phyloP scores from a whole-genome alignment of 2,113 vertebrate species.

The Archocentrus centrarchus region DNA sequence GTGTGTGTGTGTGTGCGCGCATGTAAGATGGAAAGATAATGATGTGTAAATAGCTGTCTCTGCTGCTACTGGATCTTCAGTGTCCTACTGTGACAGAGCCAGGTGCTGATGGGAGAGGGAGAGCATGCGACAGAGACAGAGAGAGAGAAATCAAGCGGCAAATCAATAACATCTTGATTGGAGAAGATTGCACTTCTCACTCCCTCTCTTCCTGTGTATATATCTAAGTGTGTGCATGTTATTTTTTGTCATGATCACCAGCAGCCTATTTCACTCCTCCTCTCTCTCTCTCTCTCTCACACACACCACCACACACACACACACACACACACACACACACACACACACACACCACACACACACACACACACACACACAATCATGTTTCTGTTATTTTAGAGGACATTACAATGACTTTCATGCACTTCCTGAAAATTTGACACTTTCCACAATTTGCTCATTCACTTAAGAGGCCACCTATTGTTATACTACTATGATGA shows the following conservation, averaged over 20 bases:
- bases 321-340: too few relatives aligned
- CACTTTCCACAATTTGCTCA: neutral
- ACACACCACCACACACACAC: neutral
- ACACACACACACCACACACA: neutral
- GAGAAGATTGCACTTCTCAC: constrained; percentile 72
- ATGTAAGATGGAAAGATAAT: constrained; percentile 59
- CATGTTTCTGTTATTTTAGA: neutral
- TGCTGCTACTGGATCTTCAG: constrained; percentile 55
- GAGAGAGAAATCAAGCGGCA: constrained; percentile 61
- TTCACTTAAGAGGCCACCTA: neutral
- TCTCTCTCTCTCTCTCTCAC: neutral
- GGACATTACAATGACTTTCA: constrained; percentile 1
- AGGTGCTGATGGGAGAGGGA: constrained; percentile 62
- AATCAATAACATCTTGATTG: constrained; percentile 79
- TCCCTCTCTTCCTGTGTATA: constrained; percentile 54
- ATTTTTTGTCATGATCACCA: constrained; percentile 53
- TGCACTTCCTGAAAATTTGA: neutral
- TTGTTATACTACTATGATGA: neutral
- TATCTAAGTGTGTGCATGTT: constrained; percentile 42
- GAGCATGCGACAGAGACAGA: neutral
- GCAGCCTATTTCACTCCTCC: constrained; percentile 22
- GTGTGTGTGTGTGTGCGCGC: neutral
- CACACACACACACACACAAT: neutral
- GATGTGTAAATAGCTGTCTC: constrained; percentile 67
- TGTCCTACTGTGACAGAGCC: constrained; percentile 74